Evolutionary conservation across 2,888 invertebrate species (phyloP).

Genomic region (Callimorpha dominula): DNA sequence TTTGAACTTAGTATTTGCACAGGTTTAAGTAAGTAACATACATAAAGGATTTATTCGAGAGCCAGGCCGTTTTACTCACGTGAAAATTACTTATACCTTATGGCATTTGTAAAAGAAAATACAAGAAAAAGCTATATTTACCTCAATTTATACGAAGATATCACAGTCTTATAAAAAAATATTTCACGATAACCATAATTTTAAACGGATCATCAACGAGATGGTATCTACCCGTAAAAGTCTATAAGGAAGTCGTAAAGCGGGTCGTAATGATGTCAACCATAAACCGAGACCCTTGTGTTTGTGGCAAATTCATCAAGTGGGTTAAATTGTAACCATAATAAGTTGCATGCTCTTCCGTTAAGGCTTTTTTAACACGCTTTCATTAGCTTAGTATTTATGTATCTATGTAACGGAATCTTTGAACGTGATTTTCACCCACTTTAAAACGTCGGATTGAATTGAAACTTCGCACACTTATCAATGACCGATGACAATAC

Average conservation of each 20-base stretch:
- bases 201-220: constrained; percentile 5
- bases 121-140: background rate
- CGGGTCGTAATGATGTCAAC: constrained; percentile 15
- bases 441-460: too few species aligned
- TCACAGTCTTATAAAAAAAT: background rate
- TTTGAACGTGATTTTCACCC: too few species aligned
- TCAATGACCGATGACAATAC: too few species aligned
- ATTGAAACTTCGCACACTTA: too few species aligned
- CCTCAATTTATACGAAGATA: background rate
- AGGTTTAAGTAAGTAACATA: too few species aligned
- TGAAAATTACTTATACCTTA: too few species aligned
- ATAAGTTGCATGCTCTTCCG: background rate
- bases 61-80: too few species aligned
- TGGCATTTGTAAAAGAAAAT: too few species aligned
- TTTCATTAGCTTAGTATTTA: too few species aligned
- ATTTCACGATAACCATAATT: constrained; percentile 4
- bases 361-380: background rate
- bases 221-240: constrained; percentile 10
- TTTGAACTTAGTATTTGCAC: too few species aligned
- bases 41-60: too few species aligned
- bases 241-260: constrained; percentile 20
- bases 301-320: constrained; percentile 14
- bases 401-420: too few species aligned
- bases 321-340: background rate
- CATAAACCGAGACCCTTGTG: constrained; percentile 8